Base-by-base conservation (phyloP, 30 jellyfish, hydroid and myxozoan genomes). In the Turritopsis rubra region DNA sequence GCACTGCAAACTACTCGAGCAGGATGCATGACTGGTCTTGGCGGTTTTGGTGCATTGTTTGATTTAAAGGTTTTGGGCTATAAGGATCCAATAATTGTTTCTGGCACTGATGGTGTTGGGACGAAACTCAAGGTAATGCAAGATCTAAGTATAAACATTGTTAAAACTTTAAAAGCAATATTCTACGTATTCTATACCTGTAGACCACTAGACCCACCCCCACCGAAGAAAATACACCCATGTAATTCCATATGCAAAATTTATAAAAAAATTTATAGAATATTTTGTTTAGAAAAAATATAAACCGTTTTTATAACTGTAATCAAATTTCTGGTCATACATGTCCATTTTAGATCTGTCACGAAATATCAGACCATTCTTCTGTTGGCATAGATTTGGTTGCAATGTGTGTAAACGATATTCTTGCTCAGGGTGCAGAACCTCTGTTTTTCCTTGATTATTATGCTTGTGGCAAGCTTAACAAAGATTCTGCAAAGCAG, bases 31-130 rank as follows among this genome's bases (percentile, higher is more conserved):
- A 88, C 95, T 0, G 95, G 87, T 25, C 85, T 92, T 16, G 98
- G 98, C 1, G 96, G 98, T 54, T 92, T 92, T 66, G 98, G 96
- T 23, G 98, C 96, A n/a, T 68, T 92, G 29, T 92, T 92, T 72
- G 98, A 92, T 82, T 81, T 87, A 65, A 77, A 75, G 29, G 98
- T 95, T 23, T 77, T 90, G 71, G 93, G 95, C 21, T 87, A 78
- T 66, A 81, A 73, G 3, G 98, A 92, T 76, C 94, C 96, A 16
- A 54, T 92, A 1, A 83, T 92, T 25, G 96, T 92, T 68, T 87
- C 96, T 65, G 98, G 98, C 29, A 81, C 98, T 28, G 98, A 92
- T 81, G 98, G 98, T 7, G 98, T 92, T 66, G 98, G 98, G 52
- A 92, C 98, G 29, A 92, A 92, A 73, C 89, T 92, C 19, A 87